These are phyloP conservation scores for Cryptoleucopteryx plumbea DNA, from an alignment of 2,113 vertebrate species.

Conservation along the genomic window DNA sequence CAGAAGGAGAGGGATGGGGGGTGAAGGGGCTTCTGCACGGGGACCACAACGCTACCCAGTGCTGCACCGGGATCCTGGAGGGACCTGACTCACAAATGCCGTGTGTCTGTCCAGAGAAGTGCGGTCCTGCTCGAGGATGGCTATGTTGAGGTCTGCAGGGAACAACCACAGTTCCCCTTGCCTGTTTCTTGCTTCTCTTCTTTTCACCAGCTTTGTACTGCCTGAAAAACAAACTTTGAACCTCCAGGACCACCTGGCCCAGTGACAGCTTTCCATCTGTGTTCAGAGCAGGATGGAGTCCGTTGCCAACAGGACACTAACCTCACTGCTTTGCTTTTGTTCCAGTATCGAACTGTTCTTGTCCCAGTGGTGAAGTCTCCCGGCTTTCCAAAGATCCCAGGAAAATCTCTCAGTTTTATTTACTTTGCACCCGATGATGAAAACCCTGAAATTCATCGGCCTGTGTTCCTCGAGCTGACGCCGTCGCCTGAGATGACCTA, in stretches of 20 bases:
- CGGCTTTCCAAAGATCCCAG: not conserved
- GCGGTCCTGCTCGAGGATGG: not conserved
- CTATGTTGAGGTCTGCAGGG: not conserved
- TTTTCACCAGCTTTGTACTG: not conserved
- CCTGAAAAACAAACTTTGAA: not conserved
- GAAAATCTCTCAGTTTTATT: slow-evolving; percentile 73
- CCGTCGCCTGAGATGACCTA: slow-evolving; percentile 79
- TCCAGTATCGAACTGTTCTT: slow-evolving; percentile 84
- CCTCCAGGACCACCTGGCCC: not conserved
- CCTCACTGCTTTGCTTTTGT: not conserved
- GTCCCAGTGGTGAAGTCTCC: slow-evolving; percentile 72
- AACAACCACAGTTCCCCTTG: not conserved
- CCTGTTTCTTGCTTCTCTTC: not conserved
- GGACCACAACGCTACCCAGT: accelerated
- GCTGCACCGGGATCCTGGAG: not conserved
- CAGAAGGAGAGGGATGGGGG: not conserved
- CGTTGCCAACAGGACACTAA: not conserved
- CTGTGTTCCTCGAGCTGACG: slow-evolving; percentile 81
- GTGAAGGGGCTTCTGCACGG: not conserved
- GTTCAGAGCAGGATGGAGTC: not conserved
- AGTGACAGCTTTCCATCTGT: not conserved
- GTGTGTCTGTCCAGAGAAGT: accelerated
- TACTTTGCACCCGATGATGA: slow-evolving; percentile 79
- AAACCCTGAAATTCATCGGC: slow-evolving; percentile 69
- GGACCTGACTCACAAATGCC: accelerated